Conservation (phyloP, 1,140 invertebrate genomes). For the Heliconius melpomene region DNA sequence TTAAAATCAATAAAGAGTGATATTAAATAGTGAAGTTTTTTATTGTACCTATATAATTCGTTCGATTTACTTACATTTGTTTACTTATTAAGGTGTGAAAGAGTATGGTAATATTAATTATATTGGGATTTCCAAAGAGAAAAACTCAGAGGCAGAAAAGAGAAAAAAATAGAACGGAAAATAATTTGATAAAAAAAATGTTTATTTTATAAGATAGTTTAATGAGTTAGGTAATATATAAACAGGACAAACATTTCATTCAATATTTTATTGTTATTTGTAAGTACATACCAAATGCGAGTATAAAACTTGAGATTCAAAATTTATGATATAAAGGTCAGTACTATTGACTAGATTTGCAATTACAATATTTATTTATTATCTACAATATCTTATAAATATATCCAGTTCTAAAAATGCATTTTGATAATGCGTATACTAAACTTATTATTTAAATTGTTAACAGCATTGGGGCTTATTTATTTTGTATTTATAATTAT, state of each 20-base stretch:
- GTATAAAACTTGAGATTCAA: constrained; percentile 45
- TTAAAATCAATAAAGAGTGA: constrained; percentile 79
- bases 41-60: not conserved
- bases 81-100: no score
- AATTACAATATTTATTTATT: not conserved
- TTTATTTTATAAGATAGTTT: not conserved
- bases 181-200: no score
- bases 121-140: no score
- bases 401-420: not conserved
- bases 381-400: not conserved
- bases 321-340: constrained; percentile 32
- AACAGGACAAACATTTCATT: not conserved
- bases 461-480: not conserved
- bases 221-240: not conserved
- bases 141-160: no score
- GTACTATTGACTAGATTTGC: constrained; percentile 21
- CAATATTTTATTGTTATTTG: not conserved
- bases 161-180: no score
- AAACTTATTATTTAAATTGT: not conserved
- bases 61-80: no score
- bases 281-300: constrained; percentile 14
- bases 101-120: no score
- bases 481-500: not conserved
- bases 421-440: no score
- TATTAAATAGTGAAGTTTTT: constrained; percentile 50